Evolutionary conservation across 2,113 vertebrate species (phyloP), one percentile per base, ranked within the genome.

Genomic region (Saguinus imperator): DNA sequence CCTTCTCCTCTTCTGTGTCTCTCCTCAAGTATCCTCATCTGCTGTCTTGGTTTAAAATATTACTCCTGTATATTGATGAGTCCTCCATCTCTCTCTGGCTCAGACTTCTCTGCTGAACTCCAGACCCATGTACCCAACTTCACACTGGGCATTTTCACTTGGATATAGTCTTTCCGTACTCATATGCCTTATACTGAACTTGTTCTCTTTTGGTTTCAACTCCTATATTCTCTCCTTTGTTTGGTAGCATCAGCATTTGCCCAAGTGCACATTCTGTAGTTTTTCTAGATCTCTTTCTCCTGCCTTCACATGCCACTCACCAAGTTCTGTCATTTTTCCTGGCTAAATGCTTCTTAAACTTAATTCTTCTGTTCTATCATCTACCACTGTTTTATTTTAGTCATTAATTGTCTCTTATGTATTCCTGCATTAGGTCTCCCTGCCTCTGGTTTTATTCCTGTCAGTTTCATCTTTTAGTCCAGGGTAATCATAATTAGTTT

Each of bases 11-110:
- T 83, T 64, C 18, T 43, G 12, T 89, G 7, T 87, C 21, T 92
- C 79, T 87, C 35, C 86, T 83, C 17, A 82, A n/a, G 45, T 93
- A 43, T 8, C 75, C 23, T 90, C 40, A n/a, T 68, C 13, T 29
- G 52, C 37, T 85, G 23, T 92, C 32, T 68, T 40, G 40, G 75
- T 95, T 85, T 76, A 90, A 89, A 86, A 91, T 76, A 64, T 45
- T 73, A 35, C 52, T 17, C 32, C 81, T 75, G 40, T 58, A n/a
- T 89, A 10, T 58, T 93, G 32, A 61, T 77, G 58, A 77, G 18
- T 61, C 43, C 23, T 20, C 18, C 58, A 1, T 52, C 27, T 81
- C 35, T 64, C 32, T 95, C 12, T 58, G 57, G 27, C 32, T 89
- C 40, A 77, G 37, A 84, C 45, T 64, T 88, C 55, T 81, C 70